Conservation (phyloP, 2,113 vertebrate genomes). For the Oryzias melastigma region DNA sequence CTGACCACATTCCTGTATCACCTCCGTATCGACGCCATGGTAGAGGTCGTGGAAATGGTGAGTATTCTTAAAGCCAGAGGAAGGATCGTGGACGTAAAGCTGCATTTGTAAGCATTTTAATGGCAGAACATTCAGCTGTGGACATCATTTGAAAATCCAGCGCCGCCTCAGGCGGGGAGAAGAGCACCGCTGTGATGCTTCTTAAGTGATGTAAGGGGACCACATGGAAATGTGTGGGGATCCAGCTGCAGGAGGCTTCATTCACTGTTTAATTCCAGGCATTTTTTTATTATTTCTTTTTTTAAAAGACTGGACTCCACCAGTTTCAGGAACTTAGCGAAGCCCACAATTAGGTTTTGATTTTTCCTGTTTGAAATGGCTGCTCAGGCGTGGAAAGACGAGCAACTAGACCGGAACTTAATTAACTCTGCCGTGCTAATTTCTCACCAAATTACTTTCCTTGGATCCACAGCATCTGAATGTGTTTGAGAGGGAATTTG, state of each 20-base stretch:
- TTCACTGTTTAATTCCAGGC: neutral
- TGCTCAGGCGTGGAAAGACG: neutral
- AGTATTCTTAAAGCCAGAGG: slow-evolving; percentile 6
- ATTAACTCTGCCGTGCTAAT: neutral
- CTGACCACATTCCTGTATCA: slow-evolving; percentile 97
- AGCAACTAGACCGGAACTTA: slow-evolving; percentile 1
- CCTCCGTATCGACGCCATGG: slow-evolving; percentile 90
- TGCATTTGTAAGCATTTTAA: neutral
- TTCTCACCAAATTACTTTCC: slow-evolving; percentile 1
- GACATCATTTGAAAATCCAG: slow-evolving; percentile 17
- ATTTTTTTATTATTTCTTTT: neutral
- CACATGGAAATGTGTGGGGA: slow-evolving; percentile 3
- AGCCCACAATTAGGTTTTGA: slow-evolving; percentile 8
- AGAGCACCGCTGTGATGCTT: slow-evolving; percentile 10
- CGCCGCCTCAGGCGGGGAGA: neutral
- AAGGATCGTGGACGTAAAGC: neutral
- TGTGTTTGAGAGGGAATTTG: no score
- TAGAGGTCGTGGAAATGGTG: slow-evolving; percentile 99
- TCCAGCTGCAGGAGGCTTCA: neutral
- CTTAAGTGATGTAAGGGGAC: slow-evolving; percentile 1
- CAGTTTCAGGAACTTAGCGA: neutral
- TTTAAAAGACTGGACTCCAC: neutral
- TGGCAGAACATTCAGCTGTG: slow-evolving; percentile 10
- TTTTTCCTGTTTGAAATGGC: neutral
- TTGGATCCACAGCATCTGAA: neutral